Base-by-base conservation (phyloP, 1,140 invertebrate species). In the Homarus americanus region DNA sequence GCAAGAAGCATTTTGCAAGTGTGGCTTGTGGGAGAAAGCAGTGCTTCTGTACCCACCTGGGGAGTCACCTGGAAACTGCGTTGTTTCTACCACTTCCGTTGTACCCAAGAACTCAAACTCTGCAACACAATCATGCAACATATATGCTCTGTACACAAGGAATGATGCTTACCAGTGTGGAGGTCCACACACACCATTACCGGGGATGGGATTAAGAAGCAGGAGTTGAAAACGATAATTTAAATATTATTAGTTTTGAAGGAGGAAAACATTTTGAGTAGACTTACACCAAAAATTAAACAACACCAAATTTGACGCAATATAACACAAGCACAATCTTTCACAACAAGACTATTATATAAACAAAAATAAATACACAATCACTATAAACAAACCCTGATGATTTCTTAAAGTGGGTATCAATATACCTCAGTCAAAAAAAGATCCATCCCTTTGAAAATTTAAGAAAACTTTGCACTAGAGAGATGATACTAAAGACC, bases 21-120 rank as follows among this genome's bases (percentile, higher is more conserved):
- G 58, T 38, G 32, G 32, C 58, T 38, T 24, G 36, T 76, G 36
- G 36, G 82, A 15, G 36, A 63, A 7, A 1, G 40, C 36, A 58
- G 63, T 41, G 69, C 84, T 15, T 28, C 32, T 17, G 24, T 79
- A 87, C 86, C 75, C 76, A 88, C 86, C 86, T 88, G 24, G 58
- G 12, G 72, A 44, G 17, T 79, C 36, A 41, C 86, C 76, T 40
- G 76, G 76, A 66, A 44, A 88, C 12, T 82, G 86, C 86, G 53
- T 58, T 53, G 76, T 87, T 75, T 87, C 76, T 40, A 44, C 78
- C 86, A 80, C 58, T 38, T 69, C 58, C 78, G 86, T 53, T 80
- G 86, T 49, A 36, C 53, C 86, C 86, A 88, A 88, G 78, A 88
- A 82, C 76, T 88, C 86, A 80, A 82, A 79, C 58, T 88, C 86